phyloP scores from a whole-genome alignment of 2,797 vertebrate genomes.

The Poliocrania exsul region DNA sequence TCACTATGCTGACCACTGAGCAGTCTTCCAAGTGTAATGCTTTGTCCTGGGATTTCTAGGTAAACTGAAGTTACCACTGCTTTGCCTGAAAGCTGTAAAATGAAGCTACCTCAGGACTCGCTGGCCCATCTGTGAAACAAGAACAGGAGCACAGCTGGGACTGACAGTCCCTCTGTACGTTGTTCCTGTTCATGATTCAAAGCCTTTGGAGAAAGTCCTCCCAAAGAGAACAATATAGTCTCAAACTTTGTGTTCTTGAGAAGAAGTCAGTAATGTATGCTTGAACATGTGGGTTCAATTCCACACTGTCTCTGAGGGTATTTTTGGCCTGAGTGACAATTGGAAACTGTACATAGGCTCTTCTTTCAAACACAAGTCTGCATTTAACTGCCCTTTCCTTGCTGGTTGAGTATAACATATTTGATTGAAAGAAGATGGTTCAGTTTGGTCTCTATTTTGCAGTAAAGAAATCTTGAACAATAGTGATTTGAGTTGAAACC shows the following conservation, averaged over 20 bases:
- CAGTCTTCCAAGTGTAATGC: accelerated
- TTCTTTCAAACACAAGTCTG: neutral
- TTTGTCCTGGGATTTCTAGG: neutral
- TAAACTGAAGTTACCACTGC: neutral
- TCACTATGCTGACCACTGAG: neutral
- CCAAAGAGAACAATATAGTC: neutral
- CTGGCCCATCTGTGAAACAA: neutral
- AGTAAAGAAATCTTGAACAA: neutral
- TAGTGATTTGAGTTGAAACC: neutral
- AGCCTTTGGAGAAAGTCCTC: neutral
- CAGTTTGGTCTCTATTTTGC: neutral
- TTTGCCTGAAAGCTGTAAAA: neutral
- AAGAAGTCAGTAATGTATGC: neutral
- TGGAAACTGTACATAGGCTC: neutral
- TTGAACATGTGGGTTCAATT: neutral
- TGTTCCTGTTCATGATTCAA: neutral
- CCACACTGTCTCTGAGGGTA: neutral
- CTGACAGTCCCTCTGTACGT: neutral
- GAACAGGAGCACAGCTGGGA: neutral
- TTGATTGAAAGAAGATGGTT: neutral
- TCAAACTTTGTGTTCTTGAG: neutral
- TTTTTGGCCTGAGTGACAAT: neutral
- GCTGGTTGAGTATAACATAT: neutral
- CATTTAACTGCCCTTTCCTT: neutral
- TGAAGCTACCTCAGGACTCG: neutral